phyloP scores from a whole-genome alignment of 2,113 vertebrate genomes.

The Urocolius indicus region DNA sequence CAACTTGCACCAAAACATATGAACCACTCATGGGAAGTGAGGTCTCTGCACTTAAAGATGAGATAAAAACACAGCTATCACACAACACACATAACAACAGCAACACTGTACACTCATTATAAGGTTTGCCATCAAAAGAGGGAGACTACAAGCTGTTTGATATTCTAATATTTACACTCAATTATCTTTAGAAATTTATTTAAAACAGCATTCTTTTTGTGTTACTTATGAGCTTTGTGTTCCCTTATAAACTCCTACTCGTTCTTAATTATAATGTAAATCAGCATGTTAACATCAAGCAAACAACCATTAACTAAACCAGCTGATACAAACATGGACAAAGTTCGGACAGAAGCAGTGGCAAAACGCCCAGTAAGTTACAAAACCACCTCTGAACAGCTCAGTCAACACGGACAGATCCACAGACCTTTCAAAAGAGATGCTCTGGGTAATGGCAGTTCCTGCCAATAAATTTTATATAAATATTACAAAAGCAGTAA shows the following conservation, averaged over 20 bases:
- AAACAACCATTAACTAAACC: neutral
- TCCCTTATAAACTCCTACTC: constrained; percentile 33
- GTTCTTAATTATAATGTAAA: constrained; percentile 30
- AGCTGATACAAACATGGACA: neutral
- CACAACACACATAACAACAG: neutral
- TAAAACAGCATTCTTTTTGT: constrained; percentile 14
- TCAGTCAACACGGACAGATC: neutral
- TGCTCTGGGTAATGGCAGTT: neutral
- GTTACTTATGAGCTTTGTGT: neutral
- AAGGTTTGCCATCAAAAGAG: neutral
- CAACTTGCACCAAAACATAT: neutral
- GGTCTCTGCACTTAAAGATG: neutral
- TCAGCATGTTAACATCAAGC: constrained; percentile 20
- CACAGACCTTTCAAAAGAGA: neutral
- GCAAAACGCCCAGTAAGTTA: constrained; percentile 42
- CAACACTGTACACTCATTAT: neutral
- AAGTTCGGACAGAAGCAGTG: constrained; percentile 14
- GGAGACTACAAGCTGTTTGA: neutral
- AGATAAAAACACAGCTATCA: neutral
- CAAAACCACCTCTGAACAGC: neutral
- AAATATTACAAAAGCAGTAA: constrained; percentile 27
- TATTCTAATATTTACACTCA: constrained; percentile 12
- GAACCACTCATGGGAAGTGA: neutral
- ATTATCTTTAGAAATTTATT: constrained; percentile 21
- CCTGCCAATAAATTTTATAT: constrained; percentile 7